Evolutionary conservation across 37 sponge, comb jelly and placozoan species (phyloP), one percentile per base, ranked within the genome.

Genomic region (Hormiphora californensis): DNA sequence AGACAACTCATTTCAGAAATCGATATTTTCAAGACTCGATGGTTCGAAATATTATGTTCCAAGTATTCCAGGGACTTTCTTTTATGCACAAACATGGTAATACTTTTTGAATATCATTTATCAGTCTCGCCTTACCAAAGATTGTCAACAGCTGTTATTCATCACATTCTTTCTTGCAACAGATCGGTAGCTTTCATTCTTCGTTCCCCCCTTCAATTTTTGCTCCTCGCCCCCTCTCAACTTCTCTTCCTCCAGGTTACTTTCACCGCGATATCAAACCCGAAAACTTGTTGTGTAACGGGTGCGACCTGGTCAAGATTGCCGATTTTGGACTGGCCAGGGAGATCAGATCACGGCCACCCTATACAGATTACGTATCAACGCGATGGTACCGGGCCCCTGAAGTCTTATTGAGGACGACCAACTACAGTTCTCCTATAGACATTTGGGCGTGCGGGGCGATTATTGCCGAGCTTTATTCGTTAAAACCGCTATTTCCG

Each of bases 231-330:
- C 22, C 49, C n/a, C 0, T 44, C 8, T 0, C 78, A 57, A 4
- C 21, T 49, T 54, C 22, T 54, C 17, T 7, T 0, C 2, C n/a
- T 85, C 4, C 59, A 94, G 95, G 98, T 0, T 94, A 91, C 88
- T 97, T 97, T 63, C 98, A 97, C 54, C 90, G 98, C 30, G 98
- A 97, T 86, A 86, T 97, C 49, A 97, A 97, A 89, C 98, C 98
- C 7, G 98, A 97, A 57, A 97, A 97, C 86, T 57, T 97, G 37
- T 92, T 97, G 35, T 97, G 98, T 87, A 88, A 90, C 78, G 98
- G 98, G 1, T 91, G 92, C 17, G 98, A 97, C 57, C 53, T 89
- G 49, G 91, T 97, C 38, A 97, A 97, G 88, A 93, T 97, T 54
- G 98, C 95, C 37, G 98, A 97, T 69, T 97, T 97, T 90, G 98